Evolutionary conservation across 2,113 vertebrate genomes (phyloP), one percentile per base, ranked within the genome.

Genomic region (Motacilla tschutschensis): DNA sequence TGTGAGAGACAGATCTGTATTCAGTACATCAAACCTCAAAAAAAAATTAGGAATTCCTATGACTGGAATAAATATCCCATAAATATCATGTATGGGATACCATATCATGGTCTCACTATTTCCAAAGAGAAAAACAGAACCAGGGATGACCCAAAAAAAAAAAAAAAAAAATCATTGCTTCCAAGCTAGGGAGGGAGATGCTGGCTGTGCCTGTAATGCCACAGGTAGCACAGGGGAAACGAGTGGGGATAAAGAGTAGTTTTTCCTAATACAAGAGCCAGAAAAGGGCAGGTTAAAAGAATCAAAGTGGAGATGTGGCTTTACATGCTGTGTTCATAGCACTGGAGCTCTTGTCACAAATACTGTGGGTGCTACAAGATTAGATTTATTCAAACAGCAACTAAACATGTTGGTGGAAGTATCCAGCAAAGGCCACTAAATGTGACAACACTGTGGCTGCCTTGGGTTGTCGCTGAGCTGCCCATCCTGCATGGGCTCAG

Each of bases 341-440:
- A 25, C 50, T 22, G 55, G 69, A 83, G 14, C 29, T 65, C 46
- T 79, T 69, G 50, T 54, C 69, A 65, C 55, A 58, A 59, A 35
- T 53, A 12, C 2, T 47, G 15, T 57, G 50, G 13, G 4, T 60
- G 18, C 43, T 38, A 14, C 24, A 26, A 46, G 40, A 36, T 66
- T 7, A 46, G 26, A 54, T 58, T 54, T 58, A 25, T 62, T 74
- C 53, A 26, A 70, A 41, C 19, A 70, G 29, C 73, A 73, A 0
- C 29, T 17, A n/a, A 46, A 48, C 8, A 3, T 0, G 0, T 29
- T 80, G 1, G 1, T 62, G n/a, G 51, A 46, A 70, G 47, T 38
- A 50, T n/a, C 38, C 51, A 50, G 10, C 43, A 38, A 55, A 54
- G 20, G 8, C 21, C 58, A 18, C 46, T 46, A 17, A 58, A 24